phyloP scores from a whole-genome alignment of 1,140 invertebrate genomes.

The Nebria ingens region DNA sequence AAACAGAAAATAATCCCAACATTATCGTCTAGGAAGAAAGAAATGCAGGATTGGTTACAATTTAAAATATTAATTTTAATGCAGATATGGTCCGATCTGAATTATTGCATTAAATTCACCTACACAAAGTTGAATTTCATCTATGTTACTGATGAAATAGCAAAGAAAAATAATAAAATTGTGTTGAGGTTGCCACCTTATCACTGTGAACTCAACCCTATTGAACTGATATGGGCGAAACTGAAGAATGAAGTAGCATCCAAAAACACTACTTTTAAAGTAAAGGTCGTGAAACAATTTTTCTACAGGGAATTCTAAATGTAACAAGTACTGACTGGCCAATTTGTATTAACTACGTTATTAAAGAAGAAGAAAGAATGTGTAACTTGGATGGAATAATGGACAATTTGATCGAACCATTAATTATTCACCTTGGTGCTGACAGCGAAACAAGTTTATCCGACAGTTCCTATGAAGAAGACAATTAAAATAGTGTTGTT shows the following conservation, averaged over 20 bases:
- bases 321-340: background rate
- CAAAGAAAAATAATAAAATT: background rate
- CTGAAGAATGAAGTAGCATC: background rate
- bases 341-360: background rate
- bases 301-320: background rate
- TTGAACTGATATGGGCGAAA: background rate
- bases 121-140: background rate
- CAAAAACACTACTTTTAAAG: background rate
- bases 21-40: background rate
- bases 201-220: background rate
- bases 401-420: background rate
- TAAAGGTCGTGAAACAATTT: background rate
- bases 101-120: too few relatives aligned
- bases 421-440: background rate
- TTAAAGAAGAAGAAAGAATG: background rate
- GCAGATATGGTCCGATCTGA: too few relatives aligned
- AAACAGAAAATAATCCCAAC: background rate
- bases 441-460: too few relatives aligned
- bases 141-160: background rate
- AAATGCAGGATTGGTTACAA: background rate
- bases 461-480: too few relatives aligned
- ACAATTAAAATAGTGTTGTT: too few relatives aligned
- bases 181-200: background rate
- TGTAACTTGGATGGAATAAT: background rate
- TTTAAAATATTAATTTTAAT: too few relatives aligned